Base-by-base conservation (phyloP, 2,113 vertebrate genomes). In the Limanda limanda region DNA sequence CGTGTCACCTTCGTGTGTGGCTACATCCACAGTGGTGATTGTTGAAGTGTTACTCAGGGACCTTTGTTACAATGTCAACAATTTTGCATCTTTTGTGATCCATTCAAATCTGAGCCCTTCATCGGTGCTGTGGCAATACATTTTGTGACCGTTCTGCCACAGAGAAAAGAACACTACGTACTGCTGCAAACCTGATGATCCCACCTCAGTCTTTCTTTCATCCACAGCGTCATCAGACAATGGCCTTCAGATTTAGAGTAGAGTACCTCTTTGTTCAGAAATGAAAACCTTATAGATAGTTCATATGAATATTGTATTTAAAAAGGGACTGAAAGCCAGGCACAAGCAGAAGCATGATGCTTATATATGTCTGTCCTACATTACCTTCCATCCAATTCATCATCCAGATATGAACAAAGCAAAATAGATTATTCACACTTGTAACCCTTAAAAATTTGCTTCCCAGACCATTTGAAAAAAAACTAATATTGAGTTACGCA, bases 1-100 rank as follows among this genome's bases (percentile, higher is more conserved):
- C 25, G 55, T 55, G 61, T 89, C 79, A 91, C 88, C 90, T 89
- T 86, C 74, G 72, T 69, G 79, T 84, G 76, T 77, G 74, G 57
- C 72, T 65, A 78, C 75, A 81, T 85, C 76, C 84, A 74, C 62
- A 58, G 47, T 62, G 84, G 63, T 68, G 83, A 86, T 83, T 82
- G 72, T 87, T 78, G 35, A 79, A 78, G 68, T 73, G 71, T 71
- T 84, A 40, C 27, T 48, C n/a, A 8, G 75, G 74, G 82, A 82
- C 85, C 79, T 83, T 70, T 23, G 61, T 74, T 79, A 79, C 51
- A 83, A 21, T 85, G 68, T 81, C 74, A 63, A 45, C 79, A 76
- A 71, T 74, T 82, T 72, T 71, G 77, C 68, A 60, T 83, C 59
- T 64, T 82, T 83, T 82, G 52, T 71, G 31, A 72, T 74, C 25